Base-by-base conservation (phyloP, 2,888 invertebrate genomes). In the Caenorhabditis sp. region DNA sequence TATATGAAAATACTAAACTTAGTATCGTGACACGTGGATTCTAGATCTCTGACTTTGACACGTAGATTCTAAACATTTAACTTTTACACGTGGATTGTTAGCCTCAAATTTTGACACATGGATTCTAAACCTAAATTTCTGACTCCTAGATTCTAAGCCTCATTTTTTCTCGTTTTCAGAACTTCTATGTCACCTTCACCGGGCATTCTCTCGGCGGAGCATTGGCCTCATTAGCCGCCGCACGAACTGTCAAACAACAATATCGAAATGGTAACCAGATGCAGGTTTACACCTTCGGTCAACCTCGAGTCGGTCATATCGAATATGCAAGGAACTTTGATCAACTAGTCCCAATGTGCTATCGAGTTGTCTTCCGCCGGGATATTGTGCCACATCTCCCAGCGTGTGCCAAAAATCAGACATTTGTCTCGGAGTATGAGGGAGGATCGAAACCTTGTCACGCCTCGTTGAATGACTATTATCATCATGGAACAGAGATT, bases 301-400 rank as follows among this genome's bases (percentile, higher is more conserved):
- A 86, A 60, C 86, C 86, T 2, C 71, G 86, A 12, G 84, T 86
- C 38, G 86, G 86, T 10, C 82, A 70, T 21, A 57, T 75, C 8
- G 66, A 79, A 21, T 83, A 80, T 57, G 85, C 86, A 5, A 36
- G 63, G 12, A 75, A 76, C 31, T 84, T 83, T 59, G 84, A 86
- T 60, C 53, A 67, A 8, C 64, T 83, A 10, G 77, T 86, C 17
- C 81, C 84, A 10, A 62, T 76, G 27, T 68, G 76, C 26, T 85
- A 77, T 70, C 84, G 86, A 17, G 78, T 86, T 1, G 83, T 86
- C 7, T 80, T 84, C 73, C 78, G 83, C 26, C 53, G 77, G n/a
- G 86, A 86, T 63, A 83, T 86, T 54, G 85, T 86, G 10, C 86
- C 86, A 1, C 87, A 87, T 67, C 56, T 86, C 59, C 85, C 86